phyloP scores from a whole-genome alignment of 2,797 vertebrate genomes.

The Centroberyx gerrardi region DNA sequence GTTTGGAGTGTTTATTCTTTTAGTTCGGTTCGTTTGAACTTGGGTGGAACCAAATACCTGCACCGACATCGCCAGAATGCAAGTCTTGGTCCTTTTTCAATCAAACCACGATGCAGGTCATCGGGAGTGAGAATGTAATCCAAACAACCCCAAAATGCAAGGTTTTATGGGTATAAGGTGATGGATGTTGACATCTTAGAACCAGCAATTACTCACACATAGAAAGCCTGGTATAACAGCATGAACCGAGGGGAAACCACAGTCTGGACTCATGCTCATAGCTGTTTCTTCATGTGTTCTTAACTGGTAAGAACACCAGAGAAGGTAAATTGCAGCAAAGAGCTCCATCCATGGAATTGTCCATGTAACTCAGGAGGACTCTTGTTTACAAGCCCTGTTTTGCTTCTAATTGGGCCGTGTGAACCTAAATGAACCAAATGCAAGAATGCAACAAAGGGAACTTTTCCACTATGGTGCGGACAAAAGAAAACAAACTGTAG shows the following conservation, averaged over 20 bases:
- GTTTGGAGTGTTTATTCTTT: constrained; percentile 1
- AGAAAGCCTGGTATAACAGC: background rate
- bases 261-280: background rate
- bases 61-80: background rate
- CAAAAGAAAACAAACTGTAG: no score
- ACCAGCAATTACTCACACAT: background rate
- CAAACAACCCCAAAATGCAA: background rate
- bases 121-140: background rate
- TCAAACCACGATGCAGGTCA: background rate
- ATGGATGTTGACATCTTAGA: background rate
- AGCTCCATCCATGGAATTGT: no score
- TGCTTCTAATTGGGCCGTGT: no score
- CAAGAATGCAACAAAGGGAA: no score
- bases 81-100: background rate
- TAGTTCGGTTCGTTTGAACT: background rate
- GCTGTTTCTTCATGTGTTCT: background rate
- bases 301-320: background rate
- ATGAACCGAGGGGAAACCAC: background rate
- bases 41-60: background rate
- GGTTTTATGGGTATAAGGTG: background rate
- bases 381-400: no score
- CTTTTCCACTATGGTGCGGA: no score
- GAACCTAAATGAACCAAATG: no score
- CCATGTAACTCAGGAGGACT: no score
- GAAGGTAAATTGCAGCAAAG: background rate